Conservation (phyloP, 1,140 invertebrate species). For the Sarcophaga bullata region DNA sequence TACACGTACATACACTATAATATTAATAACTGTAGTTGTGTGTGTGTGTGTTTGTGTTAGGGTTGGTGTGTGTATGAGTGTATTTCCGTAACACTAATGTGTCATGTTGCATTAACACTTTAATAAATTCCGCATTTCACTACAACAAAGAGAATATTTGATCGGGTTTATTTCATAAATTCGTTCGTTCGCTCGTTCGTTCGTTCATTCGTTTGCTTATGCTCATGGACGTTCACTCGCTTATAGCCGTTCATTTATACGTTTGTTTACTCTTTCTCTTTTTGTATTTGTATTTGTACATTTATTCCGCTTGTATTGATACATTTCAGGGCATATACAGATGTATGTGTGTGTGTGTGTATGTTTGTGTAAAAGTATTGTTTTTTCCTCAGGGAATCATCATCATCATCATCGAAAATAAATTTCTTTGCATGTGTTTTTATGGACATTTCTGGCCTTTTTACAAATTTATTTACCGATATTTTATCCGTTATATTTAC, state of each 20-base stretch:
- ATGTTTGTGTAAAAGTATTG: too few species aligned
- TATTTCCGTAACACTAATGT: conserved; percentile 8
- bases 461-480: not conserved
- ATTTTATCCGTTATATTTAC: not conserved
- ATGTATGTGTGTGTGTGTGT: too few species aligned
- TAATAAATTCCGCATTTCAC: conserved; percentile 34
- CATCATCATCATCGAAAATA: not conserved
- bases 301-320: too few species aligned
- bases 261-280: not conserved
- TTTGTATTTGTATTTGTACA: too few species aligned
- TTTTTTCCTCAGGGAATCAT: too few species aligned
- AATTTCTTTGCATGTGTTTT: not conserved
- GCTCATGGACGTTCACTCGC: too few species aligned
- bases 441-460: not conserved
- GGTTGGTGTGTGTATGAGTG: too few species aligned
- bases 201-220: too few species aligned
- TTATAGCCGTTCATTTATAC: not conserved
- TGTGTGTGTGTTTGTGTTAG: too few species aligned
- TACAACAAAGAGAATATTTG: conserved; percentile 32
- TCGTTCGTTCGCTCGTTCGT: not conserved
- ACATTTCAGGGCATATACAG: too few species aligned
- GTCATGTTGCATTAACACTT: conserved; percentile 38
- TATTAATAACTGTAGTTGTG: too few species aligned
- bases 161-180: not conserved
- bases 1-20: too few species aligned